Evolutionary conservation across 2,113 vertebrate species (phyloP), one percentile per base, ranked within the genome.

Genomic region (Machaerirhynchus nigripectus): DNA sequence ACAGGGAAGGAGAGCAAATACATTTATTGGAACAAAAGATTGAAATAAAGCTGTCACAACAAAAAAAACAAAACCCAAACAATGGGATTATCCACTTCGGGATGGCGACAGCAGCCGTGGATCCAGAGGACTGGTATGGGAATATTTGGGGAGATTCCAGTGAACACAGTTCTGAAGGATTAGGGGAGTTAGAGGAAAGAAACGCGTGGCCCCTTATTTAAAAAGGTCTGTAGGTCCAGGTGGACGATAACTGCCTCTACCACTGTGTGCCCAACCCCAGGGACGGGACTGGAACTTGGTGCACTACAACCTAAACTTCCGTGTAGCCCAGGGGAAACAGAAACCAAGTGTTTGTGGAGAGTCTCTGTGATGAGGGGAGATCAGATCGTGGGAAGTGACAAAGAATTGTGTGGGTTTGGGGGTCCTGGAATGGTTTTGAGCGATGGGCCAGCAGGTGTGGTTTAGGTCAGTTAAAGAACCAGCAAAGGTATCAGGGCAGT

Each of bases 221-320:
- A 13, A 65, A n/a, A 40, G 15, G 15, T 46, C 40, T 46, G 35
- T 15, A 23, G 33, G 47, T 15, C 9, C 11, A 8, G 0, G 1
- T 49, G 50, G 50, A 30, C 1, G 3, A 57, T 40, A 20, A 20
- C 6, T 30, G 24, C 24, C 42, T n/a, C 19, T 16, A 15, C 23
- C 33, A 18, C 42, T 37, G 23, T 18, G 14, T 0, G 0, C 19
- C 60, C 12, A 37, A 3, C 4, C 16, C 52, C 50, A 39, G 2
- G 15, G n/a, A 15, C 16, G 35, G 35, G 35, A 20, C n/a, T 39
- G 35, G 24, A 75, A 56, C 15, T 24, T 47, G 37, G 26, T 13
- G 31, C 37, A 50, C 31, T 65, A 6, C 11, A 59, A 5, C 35
- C 10, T 21, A 37, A 11, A 21, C 17, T 31, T 7, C 2, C 1